Base-by-base conservation (phyloP, 2,888 invertebrate genomes). In the Plutella xylostella region DNA sequence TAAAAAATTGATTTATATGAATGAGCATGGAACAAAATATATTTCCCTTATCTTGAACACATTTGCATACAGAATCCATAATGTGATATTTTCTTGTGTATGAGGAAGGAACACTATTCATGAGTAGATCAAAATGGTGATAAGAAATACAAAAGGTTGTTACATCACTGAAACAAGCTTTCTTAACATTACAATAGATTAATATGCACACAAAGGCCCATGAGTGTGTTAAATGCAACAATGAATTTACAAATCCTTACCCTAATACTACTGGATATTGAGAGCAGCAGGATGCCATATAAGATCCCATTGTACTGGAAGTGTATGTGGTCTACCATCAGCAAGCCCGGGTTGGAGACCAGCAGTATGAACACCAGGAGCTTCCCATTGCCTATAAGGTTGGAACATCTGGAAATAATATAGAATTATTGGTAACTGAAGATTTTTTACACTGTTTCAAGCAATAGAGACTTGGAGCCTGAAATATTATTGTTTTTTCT, bases 261-360 rank as follows among this genome's bases (percentile, higher is more conserved):
- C 73, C 87, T 85, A 47, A n/a, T n/a, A n/a, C n/a, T n/a, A n/a
- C n/a, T n/a, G 5, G 90, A 89, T 51, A 95, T 87, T 17, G 96
- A 95, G 38, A 93, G 68, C 21, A 97, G 65, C 18, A 97, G 72
- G 47, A 97, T 86, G 19, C 97, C 97, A 82, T 92, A 93, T 48
- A 99, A 82, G 60, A 99, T 90, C 33, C 98, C 98, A 87, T 99
- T 99, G 68, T 99, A 99, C 71, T 99, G 99, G 68, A 98, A 98
- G 78, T 98, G 98, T 61, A 98, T 92, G 64, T 98, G 97, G 75
- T 99, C 99, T 11, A 98, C 90, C 72, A 98, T 88, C 4, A 98
- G 68, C 4, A 98, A 83, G 3, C 97, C 97, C 51, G 93, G 90
- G 73, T 96, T 97, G 44, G 90, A 85, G n/a, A 94, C 72, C 35